Evolutionary conservation across 2,113 vertebrate species (phyloP).

Genomic region (Salvelinus alpinus): DNA sequence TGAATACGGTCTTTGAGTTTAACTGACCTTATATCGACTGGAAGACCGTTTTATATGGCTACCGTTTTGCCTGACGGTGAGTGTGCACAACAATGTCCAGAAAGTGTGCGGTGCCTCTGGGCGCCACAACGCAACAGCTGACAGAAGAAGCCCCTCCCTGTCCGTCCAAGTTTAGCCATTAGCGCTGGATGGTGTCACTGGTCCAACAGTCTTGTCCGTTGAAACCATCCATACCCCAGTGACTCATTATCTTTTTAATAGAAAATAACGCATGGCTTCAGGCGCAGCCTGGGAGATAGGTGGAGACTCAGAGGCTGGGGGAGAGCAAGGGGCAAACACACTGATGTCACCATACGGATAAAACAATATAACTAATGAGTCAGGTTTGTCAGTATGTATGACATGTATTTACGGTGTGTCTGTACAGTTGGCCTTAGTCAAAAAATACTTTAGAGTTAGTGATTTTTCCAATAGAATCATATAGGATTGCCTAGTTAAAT

Average conservation of each 20-base stretch:
- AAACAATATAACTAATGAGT: constrained; percentile 30
- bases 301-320: background rate
- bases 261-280: constrained; percentile 54
- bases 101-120: constrained; percentile 59
- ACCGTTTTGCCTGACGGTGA: constrained; percentile 8
- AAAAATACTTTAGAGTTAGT: too few relatives aligned
- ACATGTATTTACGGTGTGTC: background rate
- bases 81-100: constrained; percentile 35
- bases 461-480: too few relatives aligned
- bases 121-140: constrained; percentile 60
- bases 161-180: constrained; percentile 58
- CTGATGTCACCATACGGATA: constrained; percentile 64
- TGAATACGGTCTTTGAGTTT: background rate
- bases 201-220: constrained; percentile 10
- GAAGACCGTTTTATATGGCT: constrained; percentile 60
- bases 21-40: constrained; percentile 11
- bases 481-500: too few relatives aligned
- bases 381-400: constrained; percentile 13
- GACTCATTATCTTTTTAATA: constrained; percentile 73
- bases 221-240: constrained; percentile 38
- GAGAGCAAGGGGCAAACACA: constrained; percentile 9
- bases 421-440: too few relatives aligned
- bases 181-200: constrained; percentile 31
- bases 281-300: background rate
- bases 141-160: constrained; percentile 50